Base-by-base conservation (phyloP, 2,888 invertebrate species). In the Hecatera dysodea region DNA sequence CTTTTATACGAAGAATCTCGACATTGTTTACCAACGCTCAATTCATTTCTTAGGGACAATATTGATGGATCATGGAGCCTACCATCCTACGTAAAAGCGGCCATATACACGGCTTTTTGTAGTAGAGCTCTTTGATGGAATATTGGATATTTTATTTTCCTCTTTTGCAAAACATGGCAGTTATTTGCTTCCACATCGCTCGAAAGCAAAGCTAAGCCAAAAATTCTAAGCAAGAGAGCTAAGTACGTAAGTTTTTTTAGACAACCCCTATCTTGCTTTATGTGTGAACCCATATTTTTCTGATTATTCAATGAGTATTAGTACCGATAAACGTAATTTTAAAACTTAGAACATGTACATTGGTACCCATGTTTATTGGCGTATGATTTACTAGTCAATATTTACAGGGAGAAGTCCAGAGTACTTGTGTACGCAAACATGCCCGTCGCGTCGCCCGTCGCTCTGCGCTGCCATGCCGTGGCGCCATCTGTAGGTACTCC, bases 391-490 rank as follows among this genome's bases (percentile, higher is more conserved):
- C 79, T 72, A 56, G 64, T 57, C 66, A 79, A 81, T 82, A 81
- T 82, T 80, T 82, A 61, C 71, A 68, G 48, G 65, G 63, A 64
- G 67, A 63, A 75, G 80, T 75, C 71, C 66, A 63, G 44, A 67
- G 75, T 71, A 79, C 79, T 82, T 59, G 80, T 82, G 75, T 67
- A 39, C 64, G 80, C 80, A 75, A 81, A 82, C 71, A 82, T 63
- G 57, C 22, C 27, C 67, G 76, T 53, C 27, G 50, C 33, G 52
- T 27, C 74, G 44, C 24, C 33, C 44, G 64, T 46, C 74, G 74
- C 63, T 52, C 15, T n/a, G 22, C 70, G 44, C 39, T n/a, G 53
- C 22, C 73, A 52, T 44, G 19, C 52, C 62, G 53, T 67, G 65
- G 50, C 72, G 67, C 69, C 72, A 78, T 78, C 80, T 76, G 64